Evolutionary conservation across 2,797 vertebrate genomes (phyloP), one percentile per base, ranked within the genome.

Genomic region (Paedocypris micromegethes): DNA sequence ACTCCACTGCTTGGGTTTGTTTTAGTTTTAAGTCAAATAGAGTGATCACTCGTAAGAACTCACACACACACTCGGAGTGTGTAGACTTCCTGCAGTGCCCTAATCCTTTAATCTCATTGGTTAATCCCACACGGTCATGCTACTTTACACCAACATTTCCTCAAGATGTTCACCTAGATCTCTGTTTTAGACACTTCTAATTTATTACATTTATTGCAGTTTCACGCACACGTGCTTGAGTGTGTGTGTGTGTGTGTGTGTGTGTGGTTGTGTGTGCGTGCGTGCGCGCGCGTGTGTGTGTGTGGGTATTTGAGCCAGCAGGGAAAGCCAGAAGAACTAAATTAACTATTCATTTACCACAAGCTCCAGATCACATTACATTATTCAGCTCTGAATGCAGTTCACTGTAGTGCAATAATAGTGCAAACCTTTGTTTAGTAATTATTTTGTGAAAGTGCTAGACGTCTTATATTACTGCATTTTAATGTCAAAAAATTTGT

Each of bases 71-170:
- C 23, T 52, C 47, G 51, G 58, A 58, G 75, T 78, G 70, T 76
- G 70, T 70, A 72, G 63, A 67, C 79, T 79, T 78, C 72, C 74
- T 79, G 74, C 72, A 80, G 79, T 77, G 75, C 77, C 56, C 8
- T 88, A 91, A 91, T 89, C 88, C 83, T 85, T 88, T 88, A 89
- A 88, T 88, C 88, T 86, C 80, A 79, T 80, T 77, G 66, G 60
- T 68, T 90, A 90, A 90, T 89, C 89, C 86, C 73, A 74, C 82
- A 78, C 78, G 85, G 80, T 80, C 81, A 82, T 42, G 74, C 68
- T 82, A 78, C 81, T 87, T 85, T 77, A 86, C 80, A 65, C 77
- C 74, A 73, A 56, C 77, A 78, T 77, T 84, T 59, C 68, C 59
- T 6, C 65, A 39, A 58, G 72, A 58, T 23, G 23, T 23, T 23